Conservation (phyloP, 2,888 invertebrate species). For the Andrena hattorfiana region DNA sequence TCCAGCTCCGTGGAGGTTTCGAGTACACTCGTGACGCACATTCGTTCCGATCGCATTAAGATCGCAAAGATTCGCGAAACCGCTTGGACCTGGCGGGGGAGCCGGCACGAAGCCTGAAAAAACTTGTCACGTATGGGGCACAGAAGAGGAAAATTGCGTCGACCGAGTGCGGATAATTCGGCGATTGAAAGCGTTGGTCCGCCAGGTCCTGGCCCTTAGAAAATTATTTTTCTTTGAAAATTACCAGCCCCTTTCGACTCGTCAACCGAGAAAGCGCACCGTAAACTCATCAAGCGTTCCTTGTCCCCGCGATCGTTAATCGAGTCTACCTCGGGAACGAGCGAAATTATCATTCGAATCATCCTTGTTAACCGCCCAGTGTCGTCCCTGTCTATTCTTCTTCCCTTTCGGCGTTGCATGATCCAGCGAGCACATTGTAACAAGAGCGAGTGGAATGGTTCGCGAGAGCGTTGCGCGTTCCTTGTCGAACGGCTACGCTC, state of each 20-base stretch:
- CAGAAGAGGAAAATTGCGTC: conserved; percentile 41
- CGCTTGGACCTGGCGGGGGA: not conserved
- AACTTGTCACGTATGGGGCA: conserved; percentile 44
- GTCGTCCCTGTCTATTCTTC: conserved; percentile 30
- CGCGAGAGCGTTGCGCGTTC: not conserved
- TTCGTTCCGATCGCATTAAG: not conserved
- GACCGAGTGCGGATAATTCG: conserved; percentile 54
- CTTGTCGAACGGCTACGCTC: not conserved
- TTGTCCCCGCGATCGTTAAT: conserved; percentile 81
- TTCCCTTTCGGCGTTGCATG: conserved; percentile 1
- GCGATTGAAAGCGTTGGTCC: conserved; percentile 57
- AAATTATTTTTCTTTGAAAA: conserved; percentile 84
- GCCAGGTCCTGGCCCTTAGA: conserved; percentile 76
- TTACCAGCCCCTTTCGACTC: conserved; percentile 78
- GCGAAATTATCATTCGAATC: conserved; percentile 72
- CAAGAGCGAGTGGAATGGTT: not conserved
- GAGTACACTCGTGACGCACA: not conserved
- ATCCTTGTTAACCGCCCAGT: conserved; percentile 56
- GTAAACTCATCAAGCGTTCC: conserved; percentile 83
- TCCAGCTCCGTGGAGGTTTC: not conserved
- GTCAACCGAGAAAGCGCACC: conserved; percentile 60
- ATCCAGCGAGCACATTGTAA: conserved; percentile 13
- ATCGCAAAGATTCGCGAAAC: not conserved
- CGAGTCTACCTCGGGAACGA: conserved; percentile 65
- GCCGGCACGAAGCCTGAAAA: not conserved